Conservation (phyloP, 2,888 invertebrate genomes). For the Heterodera filipjevi region DNA sequence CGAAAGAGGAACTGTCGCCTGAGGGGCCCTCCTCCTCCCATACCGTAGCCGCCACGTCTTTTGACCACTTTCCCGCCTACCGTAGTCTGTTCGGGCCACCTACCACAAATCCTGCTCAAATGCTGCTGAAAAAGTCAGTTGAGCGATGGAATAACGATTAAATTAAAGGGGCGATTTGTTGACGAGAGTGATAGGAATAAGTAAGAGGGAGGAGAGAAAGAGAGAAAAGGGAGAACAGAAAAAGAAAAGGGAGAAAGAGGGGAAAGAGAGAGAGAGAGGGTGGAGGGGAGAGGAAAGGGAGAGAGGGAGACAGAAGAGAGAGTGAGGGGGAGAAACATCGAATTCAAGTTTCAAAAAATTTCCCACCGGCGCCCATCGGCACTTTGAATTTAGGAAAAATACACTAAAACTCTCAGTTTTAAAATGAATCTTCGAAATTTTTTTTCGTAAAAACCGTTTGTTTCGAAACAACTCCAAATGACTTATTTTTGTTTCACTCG, state of each 20-base stretch:
- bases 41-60: neutral
- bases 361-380: too few relatives aligned
- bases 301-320: neutral
- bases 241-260: neutral
- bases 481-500: too few relatives aligned
- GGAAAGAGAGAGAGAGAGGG: neutral
- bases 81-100: conserved; percentile 10
- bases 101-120: conserved; percentile 6
- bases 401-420: too few relatives aligned
- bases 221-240: neutral
- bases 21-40: neutral
- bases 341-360: too few relatives aligned
- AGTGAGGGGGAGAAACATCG: neutral
- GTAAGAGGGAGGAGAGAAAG: neutral
- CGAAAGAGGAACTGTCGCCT: neutral
- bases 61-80: conserved; percentile 3
- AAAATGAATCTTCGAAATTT: too few relatives aligned
- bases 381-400: too few relatives aligned
- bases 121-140: conserved; percentile 7
- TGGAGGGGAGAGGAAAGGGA: neutral
- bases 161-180: neutral
- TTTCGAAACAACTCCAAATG: too few relatives aligned
- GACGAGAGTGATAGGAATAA: neutral
- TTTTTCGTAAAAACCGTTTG: too few relatives aligned
- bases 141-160: neutral